Evolutionary conservation across 2,888 invertebrate species (phyloP), one percentile per base, ranked within the genome.

Genomic region (Agrochola circellaris): DNA sequence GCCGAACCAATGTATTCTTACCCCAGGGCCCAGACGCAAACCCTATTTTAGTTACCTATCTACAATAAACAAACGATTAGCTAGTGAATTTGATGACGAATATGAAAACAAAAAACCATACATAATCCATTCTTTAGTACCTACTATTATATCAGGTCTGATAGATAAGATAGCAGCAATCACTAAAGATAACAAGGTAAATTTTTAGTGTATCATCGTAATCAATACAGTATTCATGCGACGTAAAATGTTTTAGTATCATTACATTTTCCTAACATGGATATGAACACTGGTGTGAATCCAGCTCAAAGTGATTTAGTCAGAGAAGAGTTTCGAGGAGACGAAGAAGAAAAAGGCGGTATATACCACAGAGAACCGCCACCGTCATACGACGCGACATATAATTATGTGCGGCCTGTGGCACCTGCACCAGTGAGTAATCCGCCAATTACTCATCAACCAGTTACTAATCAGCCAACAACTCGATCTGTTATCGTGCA

Each of bases 401-500:
- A 87, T 13, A 75, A 71, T 45, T 64, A 68, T 45, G 81, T 26
- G 56, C 81, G 56, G 3, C 90, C 88, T 66, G 68, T 30, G 34
- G 56, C 77, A n/a, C 89, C 88, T 56, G 65, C 69, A 15, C 71
- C 81, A 30, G 84, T 88, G 70, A 90, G 87, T 56, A 88, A 76
- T 68, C 93, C 91, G 67, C 93, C 92, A 60, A 82, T 92, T 66
- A 93, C 92, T 70, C 93, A 93, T 23, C 77, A 77, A 17, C 72
- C 82, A 26, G 85, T 88, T 60, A 89, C 88, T 58, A 89, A 76
- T 68, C 93, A 92, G 69, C 93, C 92, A 67, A 81, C 91, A 64
- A 93, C 92, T 65, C 93, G 93, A 82, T 93, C 94, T 69, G 90
- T 95, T 72, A 92, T 94, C 66, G 87, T 95, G 48, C 95, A 94